Base-by-base conservation (phyloP, 2,888 invertebrate species). In the Meteorus colon region DNA sequence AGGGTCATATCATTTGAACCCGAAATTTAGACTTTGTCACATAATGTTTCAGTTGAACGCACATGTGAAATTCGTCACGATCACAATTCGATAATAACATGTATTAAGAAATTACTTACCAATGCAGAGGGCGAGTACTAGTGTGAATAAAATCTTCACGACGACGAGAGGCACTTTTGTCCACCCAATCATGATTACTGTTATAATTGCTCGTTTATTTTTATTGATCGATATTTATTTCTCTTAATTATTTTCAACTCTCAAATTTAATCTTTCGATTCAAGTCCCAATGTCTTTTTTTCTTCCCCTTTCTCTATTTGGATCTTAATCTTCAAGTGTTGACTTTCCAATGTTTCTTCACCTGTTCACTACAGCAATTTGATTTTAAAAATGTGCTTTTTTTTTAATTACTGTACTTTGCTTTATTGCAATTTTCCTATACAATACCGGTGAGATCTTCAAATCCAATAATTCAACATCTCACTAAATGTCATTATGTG, bases 101-200 rank as follows among this genome's bases (percentile, higher is more conserved):
- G 6, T 34, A 8, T 6, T 4, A 70, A 14, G 8, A 59, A 34
- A 37, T 63, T 10, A 72, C 79, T 79, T 70, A 81, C 81, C 79
- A 73, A 81, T 77, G 68, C 78, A 79, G 27, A 78, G 70, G 65
- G 74, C 68, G 31, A 79, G 76, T 24, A 76, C 34, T 72, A 79
- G 55, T 66, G 75, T 59, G 27, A 74, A 73, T 70, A 68, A 74
- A 59, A 68, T 74, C 62, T 41, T 19, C 19, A 62, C 19, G 67
- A 74, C 14, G 27, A 29, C 12, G 6, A 48, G 62, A 74, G 68
- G 74, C 74, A 74, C 74, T 68, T 74, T 74, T 74, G 68, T 74
- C 68, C 73, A 45, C 37, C 68, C 68, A 62, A 68, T 51, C 74
- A 74, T 74, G 68, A 41, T 74, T 60, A 29, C 67, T 41, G 24